Base-by-base conservation (phyloP, 1,140 invertebrate genomes). In the Chironomus striatipennis region DNA sequence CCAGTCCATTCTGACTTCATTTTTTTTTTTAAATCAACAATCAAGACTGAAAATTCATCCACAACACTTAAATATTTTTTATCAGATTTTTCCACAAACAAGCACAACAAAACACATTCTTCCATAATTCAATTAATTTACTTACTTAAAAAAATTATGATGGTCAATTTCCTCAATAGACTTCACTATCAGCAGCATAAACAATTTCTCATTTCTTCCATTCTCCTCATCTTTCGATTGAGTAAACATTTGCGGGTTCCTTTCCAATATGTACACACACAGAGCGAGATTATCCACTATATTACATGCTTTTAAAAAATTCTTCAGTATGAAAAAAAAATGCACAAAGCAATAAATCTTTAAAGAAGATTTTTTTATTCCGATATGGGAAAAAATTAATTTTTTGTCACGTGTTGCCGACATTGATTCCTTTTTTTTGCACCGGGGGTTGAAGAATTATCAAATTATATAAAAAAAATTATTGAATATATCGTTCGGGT, bases 341-440 rank as follows among this genome's bases (percentile, higher is more conserved):
- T 34, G 24, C 24, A 34, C 24, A 34, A 34, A 57, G 47, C 47
- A 57, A 57, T 57, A 57, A 57, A 57, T 57, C 47, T 57, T 57
- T n/a, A 57, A 57, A 57, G 47, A 57, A 57, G 47, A 57, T 57
- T 57, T 57, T 57, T 57, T 57, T n/a, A 57, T 57, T 57, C 12
- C 47, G 47, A 57, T 57, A 57, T 57, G 47, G 47, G 47, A 57
- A 57, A 34, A 57, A 57, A 57, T 57, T 57, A 57, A 57, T 57
- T 57, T 57, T 57, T 57, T 57, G 47, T 57, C 47, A 57, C 47
- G 47, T 57, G 47, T 57, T 57, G 12, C 47, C 47, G 47, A 57
- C 47, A 57, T 57, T 57, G 47, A 57, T 57, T 57, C n/a, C n/a
- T 47, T 34, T 57, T 15, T 57, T 57, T n/a, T 57, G 12, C 47